Base-by-base conservation (phyloP, 2,113 vertebrate species). In the Callipepla californica region DNA sequence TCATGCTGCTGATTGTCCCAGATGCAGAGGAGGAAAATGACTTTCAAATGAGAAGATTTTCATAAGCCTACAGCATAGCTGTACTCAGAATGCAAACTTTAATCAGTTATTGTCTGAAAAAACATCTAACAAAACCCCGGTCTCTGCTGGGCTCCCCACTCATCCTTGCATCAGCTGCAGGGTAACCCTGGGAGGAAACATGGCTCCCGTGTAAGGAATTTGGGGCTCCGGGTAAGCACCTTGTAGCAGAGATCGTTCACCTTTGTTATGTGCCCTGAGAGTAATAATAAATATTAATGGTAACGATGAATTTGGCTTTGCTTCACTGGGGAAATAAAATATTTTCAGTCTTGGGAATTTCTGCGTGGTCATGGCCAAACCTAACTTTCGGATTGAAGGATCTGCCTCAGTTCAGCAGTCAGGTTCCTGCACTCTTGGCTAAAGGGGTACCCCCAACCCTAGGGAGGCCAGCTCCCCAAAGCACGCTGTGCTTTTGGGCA, bases 31-130 rank as follows among this genome's bases (percentile, higher is more conserved):
- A 93, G 75, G 63, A 72, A 93, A 96, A 92, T 74, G 44, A 89
- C 81, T 96, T 96, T 91, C 84, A 96, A 92, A 95, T 95, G 42
- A 96, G 92, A 81, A 89, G 47, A 72, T 94, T 91, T 87, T 94
- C 66, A 58, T 76, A 93, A 91, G 70, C 63, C 80, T 92, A 42
- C 36, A 89, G 84, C 70, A n/a, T 89, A 66, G 45, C 70, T 93
- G 57, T 38, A 44, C 45, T 87, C 65, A 50, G 38, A 92, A 91
- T 85, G 68, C 45, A 66, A 89, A 79, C 70, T 95, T 89, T 89
- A 91, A 91, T 96, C 67, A 62, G 89, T 59, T 85, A 55, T 75
- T 93, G 91, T 67, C 53, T 91, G 63, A 62, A 62, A 70, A 89
- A 92, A 67, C n/a, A 5, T 51, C 30, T 61, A 92, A 88, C 66